Base-by-base conservation (phyloP, 2,888 invertebrate genomes). In the Metellina segmentata region DNA sequence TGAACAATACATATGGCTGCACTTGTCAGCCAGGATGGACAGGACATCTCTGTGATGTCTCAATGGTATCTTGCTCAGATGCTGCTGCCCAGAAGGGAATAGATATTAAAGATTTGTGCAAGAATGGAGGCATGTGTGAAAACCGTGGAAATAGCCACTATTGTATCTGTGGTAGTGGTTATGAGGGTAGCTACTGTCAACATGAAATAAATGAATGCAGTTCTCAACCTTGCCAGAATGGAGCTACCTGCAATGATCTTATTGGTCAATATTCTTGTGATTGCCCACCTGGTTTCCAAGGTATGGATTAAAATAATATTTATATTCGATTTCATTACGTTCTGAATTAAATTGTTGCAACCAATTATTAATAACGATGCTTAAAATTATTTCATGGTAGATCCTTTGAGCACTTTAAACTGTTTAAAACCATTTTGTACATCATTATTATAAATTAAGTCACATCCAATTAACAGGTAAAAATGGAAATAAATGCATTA, bases 131-230 rank as follows among this genome's bases (percentile, higher is more conserved):
- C 19, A 98, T 98, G 0, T 99, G 99, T 95, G 97, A 97, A 83
- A 99, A 99, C 95, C 97, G 97, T 6, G 96, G 97, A 75, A 99
- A 98, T 11, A 97, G 98, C 7, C 99, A 97, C 95, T 97, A 97
- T 16, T 99, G 99, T 96, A 98, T 99, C 94, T 99, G 99, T 95
- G 98, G 98, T 83, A 98, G 98, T 95, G 99, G 99, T 72, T 99
- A 99, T 98, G 97, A 97, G 0, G 99, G 99, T 0, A 96, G 97
- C 0, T 98, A 98, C 95, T 99, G 99, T 95, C 97, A 97, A 75
- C 97, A 97, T 94, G 99, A 99, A 95, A 98, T 98, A 94, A 98
- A 99, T 95, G 99, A 99, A 95, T 99, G 99, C 95, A 97, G 97
- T 0, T 97, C 97, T 78, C 98, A 98, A 0, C 98, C 98, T 0